Base-by-base conservation (phyloP, 2,797 vertebrate species). In the Syndactyla subalaris region DNA sequence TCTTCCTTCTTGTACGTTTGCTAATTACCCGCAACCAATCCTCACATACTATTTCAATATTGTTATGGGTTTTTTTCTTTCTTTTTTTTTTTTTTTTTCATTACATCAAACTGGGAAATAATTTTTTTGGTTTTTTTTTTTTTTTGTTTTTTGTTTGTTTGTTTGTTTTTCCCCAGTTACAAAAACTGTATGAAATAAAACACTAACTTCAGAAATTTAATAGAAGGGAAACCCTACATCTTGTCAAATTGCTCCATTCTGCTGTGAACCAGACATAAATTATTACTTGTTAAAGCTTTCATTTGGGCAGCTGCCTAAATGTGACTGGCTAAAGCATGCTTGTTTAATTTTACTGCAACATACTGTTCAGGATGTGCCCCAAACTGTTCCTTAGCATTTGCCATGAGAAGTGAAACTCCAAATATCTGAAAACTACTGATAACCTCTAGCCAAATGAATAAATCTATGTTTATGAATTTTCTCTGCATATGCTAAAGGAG, bases 361-460 rank as follows among this genome's bases (percentile, higher is more conserved):
- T 59, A 65, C 58, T 89, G 8, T 66, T 86, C 7, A 18, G 66
- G 43, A 65, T 63, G 49, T 77, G n/a, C 74, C 67, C 67, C 76
- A 92, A 94, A 93, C 23, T 7, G 36, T 86, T 91, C 38, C 62
- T 92, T 87, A 85, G 83, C 65, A 61, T 91, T 92, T 93, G 52
- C 76, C 88, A 91, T 29, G 21, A 82, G 88, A 85, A 93, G 61
- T 14, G 12, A 88, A 95, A 93, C 76, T 96, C 51, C 74, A 78
- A 34, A 68, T 94, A 85, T 91, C 89, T 97, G 88, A 88, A 86
- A 82, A 46, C 79, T 95, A 71, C 76, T 72, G 94, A 88, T 97
- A 94, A 94, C 85, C 88, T 95, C 80, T 70, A 91, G 89, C 68
- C 87, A 94, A 81, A 55, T 26, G 78, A 95, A 83, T 52, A 93